A percentile compares a stretch with the other conserved stretches of the same genome.
phyloP scores from a whole-genome alignment of 1,140 invertebrate genomes.

The Zaprionus ghesquierei region DNA sequence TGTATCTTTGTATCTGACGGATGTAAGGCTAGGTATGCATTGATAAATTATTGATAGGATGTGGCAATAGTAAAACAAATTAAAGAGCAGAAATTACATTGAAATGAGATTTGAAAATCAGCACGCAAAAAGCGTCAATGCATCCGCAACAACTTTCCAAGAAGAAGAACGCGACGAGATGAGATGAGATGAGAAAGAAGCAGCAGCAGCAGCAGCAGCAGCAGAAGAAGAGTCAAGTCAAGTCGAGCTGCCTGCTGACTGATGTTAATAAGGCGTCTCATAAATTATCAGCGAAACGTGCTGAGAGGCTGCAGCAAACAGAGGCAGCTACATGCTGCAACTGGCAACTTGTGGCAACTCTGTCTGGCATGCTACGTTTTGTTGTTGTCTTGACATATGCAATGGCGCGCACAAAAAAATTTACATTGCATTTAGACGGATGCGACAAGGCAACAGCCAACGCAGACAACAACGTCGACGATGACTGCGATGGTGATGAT shows the following conservation, averaged over 20 bases:
- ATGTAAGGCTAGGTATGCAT: conserved; percentile 6
- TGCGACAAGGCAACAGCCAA: conserved; percentile 66
- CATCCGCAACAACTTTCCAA: conserved; percentile 63
- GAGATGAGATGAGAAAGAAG: background rate
- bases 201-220: conserved; percentile 1
- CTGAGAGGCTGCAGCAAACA: conserved; percentile 46
- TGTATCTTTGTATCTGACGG: conserved; percentile 17
- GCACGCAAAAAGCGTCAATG: conserved; percentile 63
- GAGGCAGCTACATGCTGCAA: conserved; percentile 1
- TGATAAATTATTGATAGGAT: conserved; percentile 60
- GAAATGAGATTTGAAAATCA: conserved; percentile 68
- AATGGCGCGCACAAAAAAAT: conserved; percentile 79
- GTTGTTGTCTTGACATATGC: conserved; percentile 76
- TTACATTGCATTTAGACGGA: conserved; percentile 80
- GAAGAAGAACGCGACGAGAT: conserved; percentile 30
- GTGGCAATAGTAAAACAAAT: conserved; percentile 75
- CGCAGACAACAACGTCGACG: too few species aligned
- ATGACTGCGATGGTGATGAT: conserved; percentile 24
- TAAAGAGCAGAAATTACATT: conserved; percentile 74
- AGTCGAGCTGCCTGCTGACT: conserved; percentile 49
- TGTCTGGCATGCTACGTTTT: conserved; percentile 24
- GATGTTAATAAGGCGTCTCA: conserved; percentile 81
- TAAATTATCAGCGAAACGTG: conserved; percentile 79
- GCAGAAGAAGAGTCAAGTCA: background rate
- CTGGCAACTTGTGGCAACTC: conserved; percentile 6